phyloP scores from a whole-genome alignment of 2,113 vertebrate genomes.

The Strix aluco region DNA sequence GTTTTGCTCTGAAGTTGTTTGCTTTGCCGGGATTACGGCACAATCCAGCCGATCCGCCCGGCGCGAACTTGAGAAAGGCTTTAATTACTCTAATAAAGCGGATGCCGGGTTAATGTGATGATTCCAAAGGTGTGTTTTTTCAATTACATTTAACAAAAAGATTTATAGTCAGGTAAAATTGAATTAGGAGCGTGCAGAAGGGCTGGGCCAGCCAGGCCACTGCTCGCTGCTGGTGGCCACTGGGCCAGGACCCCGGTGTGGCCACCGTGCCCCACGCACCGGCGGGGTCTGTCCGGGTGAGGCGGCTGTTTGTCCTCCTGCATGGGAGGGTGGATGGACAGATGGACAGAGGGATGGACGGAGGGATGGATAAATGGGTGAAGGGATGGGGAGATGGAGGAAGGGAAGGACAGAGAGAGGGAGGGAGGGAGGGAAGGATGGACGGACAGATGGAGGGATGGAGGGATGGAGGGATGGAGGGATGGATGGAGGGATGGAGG shows the following conservation, averaged over 20 bases:
- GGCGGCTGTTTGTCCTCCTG: neutral
- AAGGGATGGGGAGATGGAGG: no score
- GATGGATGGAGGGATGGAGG: neutral
- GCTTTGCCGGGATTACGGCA: conserved; percentile 49
- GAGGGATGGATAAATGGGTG: no score
- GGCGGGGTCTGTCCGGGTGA: fast-evolving
- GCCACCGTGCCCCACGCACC: fast-evolving
- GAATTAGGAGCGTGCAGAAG: conserved; percentile 51
- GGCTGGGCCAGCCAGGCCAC: neutral
- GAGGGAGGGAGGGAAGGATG: no score
- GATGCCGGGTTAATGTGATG: conserved; percentile 50
- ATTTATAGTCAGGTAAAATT: conserved; percentile 59
- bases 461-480: no score
- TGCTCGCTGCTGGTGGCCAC: fast-evolving
- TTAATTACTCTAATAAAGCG: conserved; percentile 57
- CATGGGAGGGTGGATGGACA: no score
- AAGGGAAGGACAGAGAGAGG: no score
- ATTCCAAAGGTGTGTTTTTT: conserved; percentile 61
- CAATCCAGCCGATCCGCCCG: neutral
- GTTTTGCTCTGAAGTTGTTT: conserved; percentile 54
- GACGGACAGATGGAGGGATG: no score
- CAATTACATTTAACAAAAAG: conserved; percentile 69
- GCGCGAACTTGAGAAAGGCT: conserved; percentile 14
- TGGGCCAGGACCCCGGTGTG: neutral
- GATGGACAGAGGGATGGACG: no score